Base-by-base conservation (phyloP, 2,888 invertebrate species). In the Heteromyza rotundicornis region DNA sequence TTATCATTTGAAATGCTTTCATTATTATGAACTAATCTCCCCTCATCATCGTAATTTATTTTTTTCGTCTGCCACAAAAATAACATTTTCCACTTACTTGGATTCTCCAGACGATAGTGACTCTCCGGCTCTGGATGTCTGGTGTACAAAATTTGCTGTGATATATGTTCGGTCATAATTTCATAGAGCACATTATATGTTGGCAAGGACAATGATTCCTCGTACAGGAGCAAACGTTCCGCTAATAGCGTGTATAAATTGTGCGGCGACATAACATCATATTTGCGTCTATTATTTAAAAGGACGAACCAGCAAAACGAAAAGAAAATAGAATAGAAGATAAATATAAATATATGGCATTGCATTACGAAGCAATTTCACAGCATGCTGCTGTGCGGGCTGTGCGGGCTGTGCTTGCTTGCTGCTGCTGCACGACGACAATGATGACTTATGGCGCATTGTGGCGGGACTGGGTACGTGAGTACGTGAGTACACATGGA, bases 151-250 rank as follows among this genome's bases (percentile, higher is more conserved):
- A 97, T 94, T 84, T 96, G 96, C 81, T 96, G 94, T 69, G 94
- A 95, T 72, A 99, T 95, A 80, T 96, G 94, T 84, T 99, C 98
- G 2, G 97, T 97, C 87, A 99, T 90, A 81, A 98, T 93, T 89
- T 99, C 99, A 85, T 96, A 98, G 55, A 99, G 89, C 68, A 96
- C 97, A 86, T 98, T 98, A 87, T 99, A 99, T 1, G 96, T 97
- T 54, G 97, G 92, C 84, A 98, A 86, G 56, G 96, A 91, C 60
- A 99, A 87, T 10, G 91, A 92, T 79, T 94, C 94, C 78, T 95
- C 94, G 80, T 95, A 92, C 60, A 95, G 85, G 72, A 95, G 86
- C 73, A 99, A 88, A 68, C 98, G 88, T 80, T 97, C 97, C 35
- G 97, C 95, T 73, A 99, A 87, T 76, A 99, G 85, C 23, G 98